Evolutionary conservation across 2,113 vertebrate genomes (phyloP), one percentile per base, ranked within the genome.

Genomic region (Melanostigma gelatinosum): DNA sequence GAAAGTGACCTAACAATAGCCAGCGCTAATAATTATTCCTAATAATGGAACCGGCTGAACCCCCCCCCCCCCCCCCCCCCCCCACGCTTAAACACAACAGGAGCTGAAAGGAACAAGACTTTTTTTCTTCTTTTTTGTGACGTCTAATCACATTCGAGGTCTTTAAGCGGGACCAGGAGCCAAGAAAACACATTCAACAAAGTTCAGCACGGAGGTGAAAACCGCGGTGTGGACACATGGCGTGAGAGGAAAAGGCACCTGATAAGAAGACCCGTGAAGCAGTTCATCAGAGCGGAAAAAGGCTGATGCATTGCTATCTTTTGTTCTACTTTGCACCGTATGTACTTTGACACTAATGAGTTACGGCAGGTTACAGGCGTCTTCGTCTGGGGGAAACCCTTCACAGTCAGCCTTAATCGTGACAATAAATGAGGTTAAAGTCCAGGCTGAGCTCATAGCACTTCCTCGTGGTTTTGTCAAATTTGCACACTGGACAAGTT

Each of bases 331-430:
- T 77, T 79, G 78, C 1, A 85, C 80, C 55, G 44, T 1, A 24
- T 77, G 89, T 61, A 88, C 88, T 90, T 89, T 84, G 88, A 78
- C 79, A 80, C 75, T 40, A 78, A 88, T 79, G 65, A 69, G 55
- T n/a, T 12, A 6, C 72, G 73, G 42, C 77, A 75, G 22, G 65
- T 76, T 40, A 50, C 34, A 54, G 8, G 61, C 38, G 4, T 62
- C 32, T 60, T 46, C 42, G 48, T 66, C 36, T 44, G 50, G 32
- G 76, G 72, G 46, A 65, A 78, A 85, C 29, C 63, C 65, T 54
- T 72, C 63, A 15, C 29, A 29, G 44, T 72, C 77, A 13, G 75
- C 46, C 63, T 50, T 66, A 67, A 68, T 57, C 12, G 9, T 48
- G 11, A 75, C 67, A 48, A 77, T 61, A 75, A 55, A 77, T 11